phyloP scores from a whole-genome alignment of 2,888 invertebrate species.

The Furcula furcula region DNA sequence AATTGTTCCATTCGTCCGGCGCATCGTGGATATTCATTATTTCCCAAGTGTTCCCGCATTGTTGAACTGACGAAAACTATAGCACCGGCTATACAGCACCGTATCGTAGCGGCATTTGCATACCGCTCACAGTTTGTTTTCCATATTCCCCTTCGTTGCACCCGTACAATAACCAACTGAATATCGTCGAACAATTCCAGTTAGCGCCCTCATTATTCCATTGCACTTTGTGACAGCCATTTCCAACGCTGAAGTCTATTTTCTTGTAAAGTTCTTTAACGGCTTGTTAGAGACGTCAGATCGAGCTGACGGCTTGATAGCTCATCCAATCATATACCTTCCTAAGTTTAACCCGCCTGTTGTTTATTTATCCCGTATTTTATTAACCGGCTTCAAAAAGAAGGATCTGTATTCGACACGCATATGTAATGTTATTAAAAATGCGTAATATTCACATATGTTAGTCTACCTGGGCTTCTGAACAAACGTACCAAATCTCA shows the following conservation, averaged over 20 bases:
- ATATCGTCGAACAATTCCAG: constrained; percentile 21
- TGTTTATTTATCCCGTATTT: too few species aligned
- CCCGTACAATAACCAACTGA: constrained; percentile 19
- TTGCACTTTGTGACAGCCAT: constrained; percentile 28
- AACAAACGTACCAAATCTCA: too few species aligned
- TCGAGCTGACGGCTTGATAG: constrained; percentile 13
- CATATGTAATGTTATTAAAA: too few species aligned
- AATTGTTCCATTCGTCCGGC: constrained; percentile 25
- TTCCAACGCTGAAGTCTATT: constrained; percentile 27
- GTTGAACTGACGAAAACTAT: constrained; percentile 29
- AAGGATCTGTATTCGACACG: too few species aligned
- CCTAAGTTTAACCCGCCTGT: too few species aligned
- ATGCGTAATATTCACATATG: too few species aligned
- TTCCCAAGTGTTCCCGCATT: constrained; percentile 31
- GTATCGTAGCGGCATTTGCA: constrained; percentile 47
- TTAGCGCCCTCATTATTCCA: constrained; percentile 15
- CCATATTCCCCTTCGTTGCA: constrained; percentile 32
- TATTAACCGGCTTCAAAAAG: too few species aligned
- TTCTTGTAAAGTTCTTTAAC: constrained; percentile 26
- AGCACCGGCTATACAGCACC: constrained; percentile 18
- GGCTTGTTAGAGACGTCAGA: constrained; percentile 18
- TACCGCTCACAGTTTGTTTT: constrained; percentile 53
- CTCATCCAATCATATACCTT: constrained; percentile 10
- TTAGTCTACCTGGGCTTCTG: too few species aligned
- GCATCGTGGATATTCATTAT: constrained; percentile 33